phyloP scores from a whole-genome alignment of 2,888 invertebrate species.

The Scaptodrosophila latifasciaeformis region DNA sequence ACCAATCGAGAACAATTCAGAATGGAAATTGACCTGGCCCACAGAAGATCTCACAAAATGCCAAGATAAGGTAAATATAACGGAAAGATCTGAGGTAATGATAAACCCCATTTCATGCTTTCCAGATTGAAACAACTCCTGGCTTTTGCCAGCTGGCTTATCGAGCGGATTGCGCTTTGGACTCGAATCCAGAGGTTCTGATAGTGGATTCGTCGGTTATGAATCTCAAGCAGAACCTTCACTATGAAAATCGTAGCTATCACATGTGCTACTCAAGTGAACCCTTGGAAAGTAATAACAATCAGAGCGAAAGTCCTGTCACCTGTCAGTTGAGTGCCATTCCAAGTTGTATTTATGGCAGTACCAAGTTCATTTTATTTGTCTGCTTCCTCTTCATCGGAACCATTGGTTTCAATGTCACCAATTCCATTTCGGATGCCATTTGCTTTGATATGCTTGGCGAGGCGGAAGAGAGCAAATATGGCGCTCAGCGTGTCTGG shows the following conservation, averaged over 20 bases:
- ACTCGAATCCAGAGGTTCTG: constrained; percentile 4
- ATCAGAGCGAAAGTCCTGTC: constrained; percentile 21
- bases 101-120: neutral
- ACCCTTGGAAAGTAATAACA: neutral
- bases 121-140: neutral
- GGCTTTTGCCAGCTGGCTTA: constrained; percentile 39
- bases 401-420: constrained; percentile 88
- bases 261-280: constrained; percentile 3
- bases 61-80: constrained; percentile 30
- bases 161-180: constrained; percentile 39
- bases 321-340: constrained; percentile 39
- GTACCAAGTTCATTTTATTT: constrained; percentile 83
- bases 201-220: constrained; percentile 7
- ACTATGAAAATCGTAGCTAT: neutral
- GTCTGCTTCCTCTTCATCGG: constrained; percentile 83
- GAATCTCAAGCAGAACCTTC: constrained; percentile 26
- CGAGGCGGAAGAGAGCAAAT: constrained; percentile 80
- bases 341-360: constrained; percentile 77
- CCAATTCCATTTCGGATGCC: constrained; percentile 91
- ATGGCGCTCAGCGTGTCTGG: constrained; percentile 88
- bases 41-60: constrained; percentile 25
- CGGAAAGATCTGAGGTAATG: neutral
- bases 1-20: constrained; percentile 28
- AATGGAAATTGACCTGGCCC: constrained; percentile 46
- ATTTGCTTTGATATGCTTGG: constrained; percentile 92